Conservation (phyloP, 1,140 invertebrate species). For the Drosophila ficusphila region DNA sequence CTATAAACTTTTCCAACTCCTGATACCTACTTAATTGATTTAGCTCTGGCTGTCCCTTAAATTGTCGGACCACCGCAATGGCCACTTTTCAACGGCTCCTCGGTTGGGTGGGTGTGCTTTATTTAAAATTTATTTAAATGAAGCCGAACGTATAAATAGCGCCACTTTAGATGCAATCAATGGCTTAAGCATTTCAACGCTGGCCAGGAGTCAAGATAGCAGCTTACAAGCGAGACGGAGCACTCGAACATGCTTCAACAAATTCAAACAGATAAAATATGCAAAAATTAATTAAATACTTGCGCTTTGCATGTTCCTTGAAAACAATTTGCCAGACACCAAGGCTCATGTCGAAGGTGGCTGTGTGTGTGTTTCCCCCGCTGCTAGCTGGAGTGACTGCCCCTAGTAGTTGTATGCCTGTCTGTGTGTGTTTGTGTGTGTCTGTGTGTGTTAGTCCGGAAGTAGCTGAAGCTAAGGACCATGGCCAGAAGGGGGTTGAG, state of each 20-base stretch:
- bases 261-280: slow-evolving; percentile 83
- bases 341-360: slow-evolving; percentile 79
- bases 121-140: slow-evolving; percentile 82
- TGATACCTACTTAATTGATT: background rate
- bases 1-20: background rate
- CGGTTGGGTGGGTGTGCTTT: slow-evolving; percentile 62
- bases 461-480: slow-evolving; percentile 40
- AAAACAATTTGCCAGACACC: slow-evolving; percentile 82
- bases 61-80: background rate
- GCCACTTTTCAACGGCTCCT: background rate
- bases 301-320: slow-evolving; percentile 82
- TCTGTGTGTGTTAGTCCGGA: slow-evolving; percentile 38
- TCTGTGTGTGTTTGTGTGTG: slow-evolving; percentile 4
- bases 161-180: slow-evolving; percentile 81
- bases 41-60: slow-evolving; percentile 9
- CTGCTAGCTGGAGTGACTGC: too few relatives aligned
- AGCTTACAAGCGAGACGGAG: slow-evolving; percentile 39
- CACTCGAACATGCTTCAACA: slow-evolving; percentile 78
- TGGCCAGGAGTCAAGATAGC: slow-evolving; percentile 54
- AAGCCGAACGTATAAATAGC: slow-evolving; percentile 76
- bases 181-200: slow-evolving; percentile 80
- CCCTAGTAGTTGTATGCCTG: too few relatives aligned
- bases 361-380: slow-evolving; percentile 29
- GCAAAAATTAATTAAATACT: slow-evolving; percentile 83
- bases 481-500: slow-evolving; percentile 9